These are phyloP conservation scores for Spheniscus humboldti DNA, from an alignment of 2,797 vertebrate genomes.

Conservation along the genomic window DNA sequence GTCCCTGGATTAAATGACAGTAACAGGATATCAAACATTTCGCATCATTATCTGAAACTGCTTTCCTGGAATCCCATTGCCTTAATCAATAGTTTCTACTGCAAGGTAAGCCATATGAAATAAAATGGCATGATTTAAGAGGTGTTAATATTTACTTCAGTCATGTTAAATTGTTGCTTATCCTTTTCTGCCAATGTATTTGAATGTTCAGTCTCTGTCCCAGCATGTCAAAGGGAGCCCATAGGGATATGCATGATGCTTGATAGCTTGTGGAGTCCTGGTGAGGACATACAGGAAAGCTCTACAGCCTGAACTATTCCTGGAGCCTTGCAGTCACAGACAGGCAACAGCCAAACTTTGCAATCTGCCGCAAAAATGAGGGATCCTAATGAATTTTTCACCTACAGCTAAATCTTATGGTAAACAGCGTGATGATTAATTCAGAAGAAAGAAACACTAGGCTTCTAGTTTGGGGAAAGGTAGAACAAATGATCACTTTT, in stretches of 20 bases:
- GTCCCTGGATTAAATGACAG: background rate
- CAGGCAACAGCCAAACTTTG: background rate
- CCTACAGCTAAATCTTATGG: background rate
- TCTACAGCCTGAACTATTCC: background rate
- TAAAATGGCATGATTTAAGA: background rate
- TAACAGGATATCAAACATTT: background rate
- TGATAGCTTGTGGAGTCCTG: background rate
- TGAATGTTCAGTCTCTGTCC: background rate
- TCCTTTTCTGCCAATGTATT: background rate
- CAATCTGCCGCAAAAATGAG: background rate
- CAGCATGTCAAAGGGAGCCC: background rate
- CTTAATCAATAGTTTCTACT: background rate
- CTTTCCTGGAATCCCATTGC: background rate
- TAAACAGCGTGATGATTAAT: background rate
- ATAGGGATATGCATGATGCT: too few species aligned
- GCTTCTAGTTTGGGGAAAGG: background rate
- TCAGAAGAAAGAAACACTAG: background rate
- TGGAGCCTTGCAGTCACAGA: background rate
- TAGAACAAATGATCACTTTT: background rate
- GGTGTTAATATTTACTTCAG: background rate
- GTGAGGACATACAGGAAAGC: background rate
- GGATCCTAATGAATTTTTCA: background rate
- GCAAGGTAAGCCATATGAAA: background rate
- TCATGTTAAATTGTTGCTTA: background rate
- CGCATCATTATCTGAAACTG: background rate